These are phyloP conservation scores for Sylvia atricapilla DNA, from an alignment of 2,113 vertebrate species.

Conservation along the genomic window DNA sequence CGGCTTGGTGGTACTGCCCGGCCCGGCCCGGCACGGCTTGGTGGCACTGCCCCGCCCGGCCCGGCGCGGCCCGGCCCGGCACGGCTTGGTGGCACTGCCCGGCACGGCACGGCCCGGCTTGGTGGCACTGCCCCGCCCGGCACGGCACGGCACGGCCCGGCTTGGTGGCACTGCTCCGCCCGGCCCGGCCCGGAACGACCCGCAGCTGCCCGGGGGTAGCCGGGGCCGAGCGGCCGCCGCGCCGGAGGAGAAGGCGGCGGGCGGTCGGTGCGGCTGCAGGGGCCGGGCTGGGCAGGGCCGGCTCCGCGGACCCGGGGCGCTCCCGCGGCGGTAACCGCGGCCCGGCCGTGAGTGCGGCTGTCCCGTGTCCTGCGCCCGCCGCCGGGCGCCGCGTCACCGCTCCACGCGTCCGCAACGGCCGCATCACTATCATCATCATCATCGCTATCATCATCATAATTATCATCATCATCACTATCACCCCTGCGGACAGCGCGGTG, in stretches of 20 bases:
- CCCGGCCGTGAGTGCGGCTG: neutral
- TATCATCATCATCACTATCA: rapidly evolving
- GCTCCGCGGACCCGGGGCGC: neutral
- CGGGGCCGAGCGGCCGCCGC: neutral
- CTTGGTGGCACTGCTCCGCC: no score
- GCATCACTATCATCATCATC: rapidly evolving
- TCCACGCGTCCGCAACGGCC: neutral
- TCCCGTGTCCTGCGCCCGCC: neutral
- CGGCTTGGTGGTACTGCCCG: no score
- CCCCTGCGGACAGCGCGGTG: neutral
- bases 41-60: no score
- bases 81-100: no score
- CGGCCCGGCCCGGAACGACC: no score
- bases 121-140: no score
- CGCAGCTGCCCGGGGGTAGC: neutral
- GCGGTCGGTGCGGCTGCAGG: neutral
- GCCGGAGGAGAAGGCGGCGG: neutral
- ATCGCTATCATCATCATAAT: rapidly evolving
- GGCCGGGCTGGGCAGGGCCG: neutral
- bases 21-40: no score
- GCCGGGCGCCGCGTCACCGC: neutral
- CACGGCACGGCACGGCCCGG: no score
- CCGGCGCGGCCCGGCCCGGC: no score
- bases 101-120: no score
- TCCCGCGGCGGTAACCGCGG: neutral